Evolutionary conservation across 1,140 invertebrate species (phyloP), one percentile per base, ranked within the genome.

Genomic region (Neodiprion virginianus): DNA sequence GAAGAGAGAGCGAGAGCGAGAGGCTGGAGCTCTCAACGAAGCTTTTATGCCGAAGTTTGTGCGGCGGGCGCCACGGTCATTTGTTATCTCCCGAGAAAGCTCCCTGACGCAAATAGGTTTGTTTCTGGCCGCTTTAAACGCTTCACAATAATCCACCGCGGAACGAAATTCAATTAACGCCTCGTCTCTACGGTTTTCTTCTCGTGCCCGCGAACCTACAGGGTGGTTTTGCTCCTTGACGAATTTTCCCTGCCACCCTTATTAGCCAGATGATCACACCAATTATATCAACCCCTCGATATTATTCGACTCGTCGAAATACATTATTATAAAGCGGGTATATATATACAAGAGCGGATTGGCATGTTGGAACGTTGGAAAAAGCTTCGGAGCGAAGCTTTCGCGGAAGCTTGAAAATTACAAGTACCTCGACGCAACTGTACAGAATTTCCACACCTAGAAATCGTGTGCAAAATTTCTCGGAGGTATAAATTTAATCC

Each of bases 41-140:
- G 81, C 81, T 82, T 82, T 82, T 82, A 82, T 82, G 81, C 81
- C 78, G 78, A 82, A 82, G 81, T 82, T 82, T 82, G 78, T 78
- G 81, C 76, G 75, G 47, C 74, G 78, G 78, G 77, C 76, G 75
- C 78, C 78, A 73, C 77, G 81, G 82, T 82, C 81, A 82, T 82
- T 82, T 82, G 79, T 82, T 82, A 82, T 82, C 81, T 82, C 78
- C 74, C 79, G 79, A 82, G 81, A 82, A 82, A 82, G 79, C 79
- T 82, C 81, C 76, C 81, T 81, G 81, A 82, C 81, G 81, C 81
- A 82, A 82, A 82, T 82, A 82, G 81, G 81, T 82, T 82, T 82
- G 81, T 82, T 82, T 82, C 81, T 82, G 80, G 81, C 79, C 81
- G 78, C 81, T 82, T 82, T 82, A 82, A 71, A 71, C 70, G 70